Percentiles rank a stretch among this genome's conserved stretches.
Evolutionary conservation across 2,797 vertebrate species (phyloP).

Genomic region (Euphonia xanthogaster): DNA sequence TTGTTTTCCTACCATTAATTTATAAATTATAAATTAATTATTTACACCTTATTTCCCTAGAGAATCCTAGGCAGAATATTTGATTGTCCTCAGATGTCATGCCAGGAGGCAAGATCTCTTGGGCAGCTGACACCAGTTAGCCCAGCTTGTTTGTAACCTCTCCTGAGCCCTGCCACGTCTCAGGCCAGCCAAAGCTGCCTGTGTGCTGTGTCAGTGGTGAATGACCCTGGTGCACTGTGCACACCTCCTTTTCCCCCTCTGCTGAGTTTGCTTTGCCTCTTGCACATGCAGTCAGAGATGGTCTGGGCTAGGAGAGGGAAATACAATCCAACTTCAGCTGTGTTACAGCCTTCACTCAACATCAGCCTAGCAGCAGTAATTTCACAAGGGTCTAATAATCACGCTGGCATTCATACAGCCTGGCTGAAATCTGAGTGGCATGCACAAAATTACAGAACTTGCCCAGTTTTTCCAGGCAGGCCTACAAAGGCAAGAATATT

Average conservation of each 20-base stretch:
- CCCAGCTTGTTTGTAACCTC: background rate
- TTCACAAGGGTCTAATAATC: background rate
- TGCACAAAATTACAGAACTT: background rate
- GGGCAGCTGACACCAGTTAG: conserved; percentile 56
- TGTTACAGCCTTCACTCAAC: background rate
- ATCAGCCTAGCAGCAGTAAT: conserved; percentile 1
- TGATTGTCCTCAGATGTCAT: conserved; percentile 58
- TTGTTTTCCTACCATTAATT: conserved; percentile 70
- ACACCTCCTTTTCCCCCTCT: background rate
- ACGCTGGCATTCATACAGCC: background rate
- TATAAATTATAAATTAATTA: conserved; percentile 72
- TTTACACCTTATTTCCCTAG: conserved; percentile 68
- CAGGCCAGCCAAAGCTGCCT: background rate
- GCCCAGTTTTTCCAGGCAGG: background rate
- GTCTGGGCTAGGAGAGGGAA: background rate
- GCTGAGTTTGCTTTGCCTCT: conserved; percentile 39
- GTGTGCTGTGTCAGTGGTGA: background rate
- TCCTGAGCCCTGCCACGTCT: background rate
- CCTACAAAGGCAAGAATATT: background rate
- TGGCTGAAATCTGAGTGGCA: background rate
- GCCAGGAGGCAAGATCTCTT: conserved; percentile 4
- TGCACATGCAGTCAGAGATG: background rate
- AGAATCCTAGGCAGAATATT: conserved; percentile 46
- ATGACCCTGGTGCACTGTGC: background rate
- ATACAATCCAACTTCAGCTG: background rate